Percentiles rank a stretch among this genome's conserved stretches.
phyloP scores from a whole-genome alignment of 2,888 invertebrate genomes.

The Octonoba sinensis region DNA sequence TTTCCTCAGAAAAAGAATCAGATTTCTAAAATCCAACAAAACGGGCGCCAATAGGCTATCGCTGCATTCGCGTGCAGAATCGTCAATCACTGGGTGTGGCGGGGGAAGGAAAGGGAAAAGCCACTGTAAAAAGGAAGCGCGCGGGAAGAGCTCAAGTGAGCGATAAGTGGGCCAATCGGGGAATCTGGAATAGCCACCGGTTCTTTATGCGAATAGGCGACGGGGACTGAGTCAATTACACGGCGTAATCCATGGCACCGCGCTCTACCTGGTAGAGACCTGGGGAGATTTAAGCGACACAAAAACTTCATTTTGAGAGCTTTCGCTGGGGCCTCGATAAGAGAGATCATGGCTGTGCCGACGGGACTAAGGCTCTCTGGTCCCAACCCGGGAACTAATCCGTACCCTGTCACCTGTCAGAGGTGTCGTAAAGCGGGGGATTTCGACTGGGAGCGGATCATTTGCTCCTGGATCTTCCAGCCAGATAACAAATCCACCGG shows the following conservation, averaged over 20 bases:
- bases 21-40: too few species aligned
- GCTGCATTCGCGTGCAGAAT: too few species aligned
- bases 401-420: constrained; percentile 64
- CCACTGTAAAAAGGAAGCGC: too few species aligned
- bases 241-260: constrained; percentile 46
- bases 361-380: constrained; percentile 18
- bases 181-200: constrained; percentile 21
- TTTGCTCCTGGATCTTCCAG: constrained; percentile 34
- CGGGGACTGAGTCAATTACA: constrained; percentile 55
- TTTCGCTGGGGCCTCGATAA: constrained; percentile 54
- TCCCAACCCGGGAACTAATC: constrained; percentile 41
- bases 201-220: constrained; percentile 21
- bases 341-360: constrained; percentile 30
- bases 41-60: too few species aligned
- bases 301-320: constrained; percentile 62
- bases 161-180: constrained; percentile 9
- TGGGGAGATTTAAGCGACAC: constrained; percentile 30
- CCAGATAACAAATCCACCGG: constrained; percentile 26
- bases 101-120: constrained; percentile 3
- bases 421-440: constrained; percentile 61
- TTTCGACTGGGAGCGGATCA: constrained; percentile 37
- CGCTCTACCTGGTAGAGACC: constrained; percentile 14
- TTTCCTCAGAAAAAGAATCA: too few species aligned
- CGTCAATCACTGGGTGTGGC: too few species aligned
- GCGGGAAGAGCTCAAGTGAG: neutral